Conservation (phyloP, 2,888 invertebrate species). For the Megastigmus dorsalis region DNA sequence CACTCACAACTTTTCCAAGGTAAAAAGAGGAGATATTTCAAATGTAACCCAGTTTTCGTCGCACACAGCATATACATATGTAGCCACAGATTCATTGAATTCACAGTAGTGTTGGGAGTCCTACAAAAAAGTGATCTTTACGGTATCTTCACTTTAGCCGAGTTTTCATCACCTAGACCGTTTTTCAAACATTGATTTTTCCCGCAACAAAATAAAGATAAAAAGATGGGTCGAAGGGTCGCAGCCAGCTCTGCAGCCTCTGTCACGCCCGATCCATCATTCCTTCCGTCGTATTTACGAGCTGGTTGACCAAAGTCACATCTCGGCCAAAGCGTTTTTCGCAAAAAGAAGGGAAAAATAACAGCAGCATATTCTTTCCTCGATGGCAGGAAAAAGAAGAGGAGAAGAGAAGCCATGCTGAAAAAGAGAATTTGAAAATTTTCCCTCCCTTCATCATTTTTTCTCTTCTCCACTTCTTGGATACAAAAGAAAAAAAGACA, state of each 20-base stretch:
- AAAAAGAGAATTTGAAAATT: too few species aligned
- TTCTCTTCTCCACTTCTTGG: not conserved
- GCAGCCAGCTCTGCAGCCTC: too few species aligned
- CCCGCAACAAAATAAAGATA: not conserved
- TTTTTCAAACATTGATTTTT: conserved; percentile 27
- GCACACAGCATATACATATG: not conserved
- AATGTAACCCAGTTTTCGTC: not conserved
- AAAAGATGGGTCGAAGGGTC: too few species aligned
- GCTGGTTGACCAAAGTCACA: not conserved
- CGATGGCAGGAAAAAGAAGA: too few species aligned
- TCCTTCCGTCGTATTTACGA: conserved; percentile 22
- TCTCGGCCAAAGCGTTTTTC: not conserved
- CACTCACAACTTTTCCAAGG: too few species aligned
- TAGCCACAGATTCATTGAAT: not conserved
- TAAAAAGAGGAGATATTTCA: not conserved
- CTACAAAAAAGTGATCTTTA: not conserved
- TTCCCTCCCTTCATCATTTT: not conserved
- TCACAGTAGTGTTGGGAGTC: not conserved
- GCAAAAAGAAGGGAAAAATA: not conserved
- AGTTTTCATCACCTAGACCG: not conserved
- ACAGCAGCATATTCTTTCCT: not conserved
- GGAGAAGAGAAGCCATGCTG: too few species aligned
- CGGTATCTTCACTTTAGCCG: not conserved
- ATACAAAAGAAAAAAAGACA: not conserved
- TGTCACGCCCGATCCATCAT: conserved; percentile 16